Evolutionary conservation across 2,888 invertebrate genomes (phyloP).

Genomic region (Parnassius glacialis): DNA sequence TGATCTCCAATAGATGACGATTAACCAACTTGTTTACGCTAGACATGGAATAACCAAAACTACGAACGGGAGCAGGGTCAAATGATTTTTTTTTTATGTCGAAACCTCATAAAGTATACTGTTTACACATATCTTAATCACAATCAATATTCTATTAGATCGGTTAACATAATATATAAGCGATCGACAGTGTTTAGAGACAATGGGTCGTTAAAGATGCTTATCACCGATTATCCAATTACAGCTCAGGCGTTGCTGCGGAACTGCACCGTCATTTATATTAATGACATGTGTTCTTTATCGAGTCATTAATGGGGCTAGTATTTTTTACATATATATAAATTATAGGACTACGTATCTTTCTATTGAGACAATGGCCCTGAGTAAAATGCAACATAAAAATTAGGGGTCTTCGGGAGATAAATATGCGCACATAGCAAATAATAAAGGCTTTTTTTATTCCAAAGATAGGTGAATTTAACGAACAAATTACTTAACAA

Average conservation of each 20-base stretch:
- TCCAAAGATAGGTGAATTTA: no score
- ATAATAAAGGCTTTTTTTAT: no score
- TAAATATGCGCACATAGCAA: no score
- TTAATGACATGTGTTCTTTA: slow-evolving; percentile 15
- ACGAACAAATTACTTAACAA: no score
- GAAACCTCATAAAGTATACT: background rate
- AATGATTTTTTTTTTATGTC: no score
- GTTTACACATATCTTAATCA: background rate
- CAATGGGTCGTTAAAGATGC: slow-evolving; percentile 38
- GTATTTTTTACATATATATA: background rate
- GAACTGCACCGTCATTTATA: slow-evolving; percentile 26
- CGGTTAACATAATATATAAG: slow-evolving; percentile 27
- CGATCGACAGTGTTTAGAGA: slow-evolving; percentile 13
- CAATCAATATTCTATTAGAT: slow-evolving; percentile 27
- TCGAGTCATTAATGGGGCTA: slow-evolving; percentile 9
- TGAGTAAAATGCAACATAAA: no score
- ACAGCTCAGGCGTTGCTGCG: slow-evolving; percentile 20
- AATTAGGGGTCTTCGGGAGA: no score
- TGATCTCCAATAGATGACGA: no score
- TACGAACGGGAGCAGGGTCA: no score
- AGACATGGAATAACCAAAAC: no score
- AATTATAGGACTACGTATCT: background rate
- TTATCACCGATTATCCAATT: slow-evolving; percentile 40
- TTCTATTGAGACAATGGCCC: background rate
- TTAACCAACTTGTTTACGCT: no score